Evolutionary conservation across 1,140 invertebrate species (phyloP).

Genomic region (Apis mellifera): Amel_HAv3.1 CM009934.2:8641501-8642000

Average conservation of each 20-base stretch:
- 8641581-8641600: no score
- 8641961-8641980: neutral
- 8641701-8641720: neutral
- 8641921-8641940: neutral
- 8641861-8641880: conserved; percentile 14
- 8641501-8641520: neutral
- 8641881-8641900: neutral
- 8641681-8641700: no score
- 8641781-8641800: neutral
- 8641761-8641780: neutral
- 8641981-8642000: conserved; percentile 9
- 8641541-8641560: neutral
- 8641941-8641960: neutral
- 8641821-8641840: conserved; percentile 20
- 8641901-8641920: conserved; percentile 4
- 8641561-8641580: no score
- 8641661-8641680: no score
- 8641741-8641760: neutral
- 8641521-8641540: neutral
- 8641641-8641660: no score
- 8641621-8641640: no score
- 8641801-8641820: conserved; percentile 26
- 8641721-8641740: neutral
- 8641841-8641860: neutral
- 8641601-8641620: no score